phyloP scores from a whole-genome alignment of 2,888 invertebrate genomes.

The Tetheella fluctuosa region DNA sequence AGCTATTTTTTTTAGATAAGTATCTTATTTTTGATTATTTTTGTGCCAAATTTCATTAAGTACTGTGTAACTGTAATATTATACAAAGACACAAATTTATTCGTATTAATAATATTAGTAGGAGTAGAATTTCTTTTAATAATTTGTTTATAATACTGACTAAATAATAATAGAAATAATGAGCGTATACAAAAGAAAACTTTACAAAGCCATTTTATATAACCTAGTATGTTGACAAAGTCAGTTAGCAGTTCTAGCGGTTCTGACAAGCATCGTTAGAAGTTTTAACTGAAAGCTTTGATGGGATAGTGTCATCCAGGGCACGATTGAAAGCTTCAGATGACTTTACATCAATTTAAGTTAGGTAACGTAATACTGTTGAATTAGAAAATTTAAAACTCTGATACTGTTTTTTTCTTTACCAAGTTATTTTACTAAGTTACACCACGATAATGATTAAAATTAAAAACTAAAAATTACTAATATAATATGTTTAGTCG shows the following conservation, averaged over 20 bases:
- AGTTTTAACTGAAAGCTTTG: constrained; percentile 8
- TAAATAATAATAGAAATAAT: not conserved
- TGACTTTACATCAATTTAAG: not conserved
- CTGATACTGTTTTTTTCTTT: not conserved
- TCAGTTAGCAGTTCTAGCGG: not conserved
- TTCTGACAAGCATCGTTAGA: constrained; percentile 2
- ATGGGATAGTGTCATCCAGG: not conserved
- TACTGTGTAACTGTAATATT: too few species aligned
- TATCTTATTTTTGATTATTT: too few species aligned
- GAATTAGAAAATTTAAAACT: not conserved
- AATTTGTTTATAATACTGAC: too few species aligned
- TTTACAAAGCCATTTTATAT: not conserved
- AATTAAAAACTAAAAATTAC: too few species aligned
- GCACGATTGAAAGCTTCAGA: not conserved
- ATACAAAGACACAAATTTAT: too few species aligned
- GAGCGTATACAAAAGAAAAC: not conserved
- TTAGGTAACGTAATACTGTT: not conserved
- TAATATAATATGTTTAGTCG: too few species aligned
- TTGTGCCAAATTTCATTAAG: too few species aligned
- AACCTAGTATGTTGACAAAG: not conserved
- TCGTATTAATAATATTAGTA: too few species aligned
- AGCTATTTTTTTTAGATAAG: too few species aligned
- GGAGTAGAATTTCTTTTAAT: too few species aligned
- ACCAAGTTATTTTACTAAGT: not conserved
- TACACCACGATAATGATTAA: too few species aligned